Percentiles rank a stretch among this genome's conserved stretches.
Conservation (phyloP, 1,140 invertebrate genomes). For the Bombus haemorrhoidalis region DNA sequence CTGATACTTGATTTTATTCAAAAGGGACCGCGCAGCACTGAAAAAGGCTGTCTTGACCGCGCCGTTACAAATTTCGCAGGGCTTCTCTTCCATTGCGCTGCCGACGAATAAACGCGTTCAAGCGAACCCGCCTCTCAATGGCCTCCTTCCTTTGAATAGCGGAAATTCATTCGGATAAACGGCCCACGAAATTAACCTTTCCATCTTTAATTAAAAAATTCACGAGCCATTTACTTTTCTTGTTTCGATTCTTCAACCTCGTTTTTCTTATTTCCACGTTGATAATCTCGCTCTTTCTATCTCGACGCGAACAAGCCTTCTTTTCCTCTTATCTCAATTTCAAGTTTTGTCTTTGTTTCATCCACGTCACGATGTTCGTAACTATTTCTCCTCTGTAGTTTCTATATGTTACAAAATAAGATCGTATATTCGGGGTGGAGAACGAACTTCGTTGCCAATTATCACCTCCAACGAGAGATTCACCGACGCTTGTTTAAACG, state of each 20-base stretch:
- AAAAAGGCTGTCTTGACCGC: constrained; percentile 36
- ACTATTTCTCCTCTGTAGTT: no score
- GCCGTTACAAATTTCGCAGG: constrained; percentile 26
- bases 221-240: not conserved
- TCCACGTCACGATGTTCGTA: no score
- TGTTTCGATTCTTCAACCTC: not conserved
- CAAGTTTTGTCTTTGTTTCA: no score
- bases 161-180: not conserved
- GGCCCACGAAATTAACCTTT: not conserved
- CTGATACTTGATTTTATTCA: constrained; percentile 30
- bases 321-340: no score
- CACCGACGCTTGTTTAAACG: not conserved
- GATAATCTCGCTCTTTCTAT: no score
- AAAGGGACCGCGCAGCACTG: not conserved
- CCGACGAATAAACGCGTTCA: not conserved
- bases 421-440: no score
- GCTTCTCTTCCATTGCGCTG: not conserved
- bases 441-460: no score
- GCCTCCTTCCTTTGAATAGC: not conserved
- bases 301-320: no score
- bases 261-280: not conserved
- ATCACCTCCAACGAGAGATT: no score
- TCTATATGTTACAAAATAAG: no score
- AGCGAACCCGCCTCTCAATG: not conserved
- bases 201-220: constrained; percentile 23